Evolutionary conservation across 2,888 invertebrate species (phyloP), one percentile per base, ranked within the genome.

Genomic region (Schizotus pectinicornis): DNA sequence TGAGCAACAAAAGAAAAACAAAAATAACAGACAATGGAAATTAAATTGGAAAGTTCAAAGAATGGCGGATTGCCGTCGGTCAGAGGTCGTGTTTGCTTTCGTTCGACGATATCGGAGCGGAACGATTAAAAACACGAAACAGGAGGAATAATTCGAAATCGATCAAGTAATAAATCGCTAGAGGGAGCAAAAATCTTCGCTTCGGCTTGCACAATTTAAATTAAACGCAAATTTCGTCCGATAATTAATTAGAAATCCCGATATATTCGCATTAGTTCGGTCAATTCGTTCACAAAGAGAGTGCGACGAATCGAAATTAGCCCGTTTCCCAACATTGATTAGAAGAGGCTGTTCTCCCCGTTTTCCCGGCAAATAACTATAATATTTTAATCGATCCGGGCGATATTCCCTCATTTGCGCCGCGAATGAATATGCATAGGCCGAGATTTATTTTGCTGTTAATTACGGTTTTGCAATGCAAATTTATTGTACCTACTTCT

Each of bases 381-480:
- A 56, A 56, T 48, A 56, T 43, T 55, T 57, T 53, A 63, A 70
- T 72, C 71, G 68, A 72, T 70, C 64, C 59, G 54, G 66, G 9
- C 11, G 50, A 55, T 60, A 67, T 70, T 68, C 68, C 62, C 69
- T 67, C 69, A 69, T 69, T 72, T 66, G 63, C 63, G 65, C 57
- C 54, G 59, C 61, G 64, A 70, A 75, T 75, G 74, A 76, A 76
- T 76, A 75, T 76, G 74, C 70, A 76, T 75, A 69, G 61, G 60
- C 62, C 65, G 65, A 73, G 72, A 72, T 75, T 76, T 76, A 76
- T 75, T 75, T 72, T 73, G 70, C 72, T 71, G 74, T 75, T 76
- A 76, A 76, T 74, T 75, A 76, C 72, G 71, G 67, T 74, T 77
- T 77, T 77, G 76, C 75, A 77, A 74, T 77, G 73, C 76, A 77